phyloP scores from a whole-genome alignment of 1,140 invertebrate species.

The Danaus melanippus region DNA sequence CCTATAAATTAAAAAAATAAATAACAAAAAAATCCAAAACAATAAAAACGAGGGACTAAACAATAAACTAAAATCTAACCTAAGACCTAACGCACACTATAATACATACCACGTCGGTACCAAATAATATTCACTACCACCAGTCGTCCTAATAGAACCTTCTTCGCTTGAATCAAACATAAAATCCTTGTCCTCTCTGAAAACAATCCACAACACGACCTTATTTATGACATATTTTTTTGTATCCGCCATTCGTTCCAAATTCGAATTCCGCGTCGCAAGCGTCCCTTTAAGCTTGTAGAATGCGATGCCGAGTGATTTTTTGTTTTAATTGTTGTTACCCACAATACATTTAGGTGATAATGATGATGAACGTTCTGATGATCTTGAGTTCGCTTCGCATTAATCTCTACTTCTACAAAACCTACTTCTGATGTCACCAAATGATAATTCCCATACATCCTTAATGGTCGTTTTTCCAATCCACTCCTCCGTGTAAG shows the following conservation, averaged over 20 bases:
- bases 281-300: constrained; percentile 9
- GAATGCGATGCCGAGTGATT: no score
- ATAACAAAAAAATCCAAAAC: constrained; percentile 11
- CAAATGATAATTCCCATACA: no score
- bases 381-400: no score
- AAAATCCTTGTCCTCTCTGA: constrained; percentile 58
- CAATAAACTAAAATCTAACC: neutral
- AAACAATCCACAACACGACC: constrained; percentile 32
- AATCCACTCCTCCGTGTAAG: no score
- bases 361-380: no score
- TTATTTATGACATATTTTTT: constrained; percentile 13
- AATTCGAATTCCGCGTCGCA: constrained; percentile 8
- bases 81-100: constrained; percentile 1
- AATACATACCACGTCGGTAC: constrained; percentile 58
- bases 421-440: no score
- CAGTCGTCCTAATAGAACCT: constrained; percentile 40
- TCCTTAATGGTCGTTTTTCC: no score
- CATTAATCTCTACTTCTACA: no score
- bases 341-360: no score
- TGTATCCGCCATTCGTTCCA: constrained; percentile 15
- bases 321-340: no score
- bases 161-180: constrained; percentile 56
- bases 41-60: constrained; percentile 6
- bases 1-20: constrained; percentile 46
- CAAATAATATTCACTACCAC: constrained; percentile 52